These are phyloP conservation scores for Ceratosolen solmsi DNA, from an alignment of 1,140 invertebrate species.

Conservation along the genomic window DNA sequence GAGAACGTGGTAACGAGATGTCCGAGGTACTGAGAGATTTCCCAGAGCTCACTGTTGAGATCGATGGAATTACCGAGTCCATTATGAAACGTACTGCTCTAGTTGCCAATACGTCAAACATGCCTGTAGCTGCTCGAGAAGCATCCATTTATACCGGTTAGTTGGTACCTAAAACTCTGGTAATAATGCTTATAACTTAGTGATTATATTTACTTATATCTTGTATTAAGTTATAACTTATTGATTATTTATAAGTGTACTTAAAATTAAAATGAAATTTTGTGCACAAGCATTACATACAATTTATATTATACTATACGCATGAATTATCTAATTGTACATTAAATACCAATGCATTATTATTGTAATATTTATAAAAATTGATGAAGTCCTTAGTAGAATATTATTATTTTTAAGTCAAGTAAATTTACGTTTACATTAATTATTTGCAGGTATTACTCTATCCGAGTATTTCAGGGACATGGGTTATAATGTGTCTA, in stretches of 20 bases:
- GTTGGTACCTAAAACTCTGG: background rate
- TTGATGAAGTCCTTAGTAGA: background rate
- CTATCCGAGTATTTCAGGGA: conserved; percentile 98
- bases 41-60: conserved; percentile 97
- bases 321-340: background rate
- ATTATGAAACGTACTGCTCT: conserved; percentile 99
- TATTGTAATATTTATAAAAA: background rate
- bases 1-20: conserved; percentile 89
- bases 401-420: background rate
- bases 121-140: conserved; percentile 99
- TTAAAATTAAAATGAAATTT: too few species aligned
- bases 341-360: background rate
- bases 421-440: background rate
- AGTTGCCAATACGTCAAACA: conserved; percentile 99
- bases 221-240: background rate
- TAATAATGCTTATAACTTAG: too few species aligned
- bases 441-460: conserved; percentile 86
- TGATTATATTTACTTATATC: too few species aligned
- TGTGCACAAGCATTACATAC: background rate
- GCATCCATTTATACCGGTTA: conserved; percentile 98
- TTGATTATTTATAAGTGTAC: background rate
- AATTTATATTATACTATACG: background rate
- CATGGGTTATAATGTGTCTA: conserved; percentile 99
- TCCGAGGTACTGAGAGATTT: conserved; percentile 97
- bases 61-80: conserved; percentile 96